phyloP scores from a whole-genome alignment of 2,113 vertebrate genomes.

The Junco hyemalis region DNA sequence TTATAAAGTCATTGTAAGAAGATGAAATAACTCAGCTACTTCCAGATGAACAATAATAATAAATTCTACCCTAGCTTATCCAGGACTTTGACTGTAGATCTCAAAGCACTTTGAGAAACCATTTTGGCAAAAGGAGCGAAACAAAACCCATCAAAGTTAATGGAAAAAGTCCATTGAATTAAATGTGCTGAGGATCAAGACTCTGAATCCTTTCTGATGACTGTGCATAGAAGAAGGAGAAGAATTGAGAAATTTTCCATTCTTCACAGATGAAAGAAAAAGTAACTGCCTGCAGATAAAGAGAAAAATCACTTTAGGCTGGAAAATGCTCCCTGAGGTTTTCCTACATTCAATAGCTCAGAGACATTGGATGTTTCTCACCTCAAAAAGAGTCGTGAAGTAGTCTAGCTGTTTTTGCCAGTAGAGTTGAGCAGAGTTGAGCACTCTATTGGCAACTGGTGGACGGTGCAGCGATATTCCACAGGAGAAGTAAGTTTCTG shows the following conservation, averaged over 20 bases:
- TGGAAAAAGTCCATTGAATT: conserved; percentile 39
- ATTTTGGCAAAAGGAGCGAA: conserved; percentile 40
- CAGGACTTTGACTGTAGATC: conserved; percentile 42
- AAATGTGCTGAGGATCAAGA: conserved; percentile 23
- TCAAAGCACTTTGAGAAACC: conserved; percentile 35
- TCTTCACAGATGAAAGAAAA: conserved; percentile 54
- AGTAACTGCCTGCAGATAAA: conserved; percentile 30
- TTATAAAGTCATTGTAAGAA: conserved; percentile 8
- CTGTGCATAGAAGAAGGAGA: not conserved
- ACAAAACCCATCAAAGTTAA: conserved; percentile 49
- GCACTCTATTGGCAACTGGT: not conserved
- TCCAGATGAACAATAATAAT: conserved; percentile 51
- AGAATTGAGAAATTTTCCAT: conserved; percentile 41
- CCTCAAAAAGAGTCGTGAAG: not conserved
- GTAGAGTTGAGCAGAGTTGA: not conserved
- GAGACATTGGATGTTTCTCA: not conserved
- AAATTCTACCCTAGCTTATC: conserved; percentile 45
- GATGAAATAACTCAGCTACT: conserved; percentile 37
- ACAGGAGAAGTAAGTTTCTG: not conserved
- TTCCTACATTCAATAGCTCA: not conserved
- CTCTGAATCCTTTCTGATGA: conserved; percentile 30
- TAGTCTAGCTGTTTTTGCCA: not conserved
- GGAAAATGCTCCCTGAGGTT: conserved; percentile 36
- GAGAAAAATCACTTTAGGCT: conserved; percentile 24
- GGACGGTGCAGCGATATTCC: not conserved